These are phyloP conservation scores for Anthopleura sola DNA, from an alignment of 64 coral and sea anemone genomes.

Conservation along the genomic window DNA sequence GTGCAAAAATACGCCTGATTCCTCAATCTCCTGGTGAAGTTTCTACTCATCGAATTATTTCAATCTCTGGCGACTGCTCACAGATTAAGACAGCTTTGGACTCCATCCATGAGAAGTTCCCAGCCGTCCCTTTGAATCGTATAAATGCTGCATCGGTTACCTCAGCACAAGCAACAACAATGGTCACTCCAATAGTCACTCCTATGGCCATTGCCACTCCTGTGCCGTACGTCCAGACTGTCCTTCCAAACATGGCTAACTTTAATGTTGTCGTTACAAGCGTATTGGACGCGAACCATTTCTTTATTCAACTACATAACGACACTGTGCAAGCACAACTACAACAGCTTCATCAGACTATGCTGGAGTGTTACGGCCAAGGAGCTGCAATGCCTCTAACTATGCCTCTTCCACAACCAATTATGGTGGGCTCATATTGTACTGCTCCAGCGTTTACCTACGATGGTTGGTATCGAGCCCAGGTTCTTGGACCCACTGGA, in stretches of 20 bases:
- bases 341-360: conserved; percentile 86
- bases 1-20: conserved; percentile 95
- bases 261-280: conserved; percentile 91
- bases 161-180: background rate
- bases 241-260: conserved; percentile 64
- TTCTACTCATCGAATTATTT: conserved; percentile 87
- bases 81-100: conserved; percentile 82
- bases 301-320: conserved; percentile 82
- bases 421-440: conserved; percentile 73
- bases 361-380: conserved; percentile 87
- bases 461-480: conserved; percentile 82
- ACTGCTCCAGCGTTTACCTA: conserved; percentile 75
- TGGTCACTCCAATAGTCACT: background rate
- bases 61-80: conserved; percentile 55
- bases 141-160: conserved; percentile 40
- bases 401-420: conserved; percentile 61
- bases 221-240: conserved; percentile 44
- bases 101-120: conserved; percentile 88
- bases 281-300: conserved; percentile 79
- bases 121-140: conserved; percentile 70
- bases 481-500: conserved; percentile 67
- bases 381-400: conserved; percentile 27
- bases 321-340: conserved; percentile 65
- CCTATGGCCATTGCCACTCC: conserved; percentile 15
- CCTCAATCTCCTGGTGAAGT: conserved; percentile 84